phyloP scores from a whole-genome alignment of 2,113 vertebrate species.

The Melanerpes formicivorus region DNA sequence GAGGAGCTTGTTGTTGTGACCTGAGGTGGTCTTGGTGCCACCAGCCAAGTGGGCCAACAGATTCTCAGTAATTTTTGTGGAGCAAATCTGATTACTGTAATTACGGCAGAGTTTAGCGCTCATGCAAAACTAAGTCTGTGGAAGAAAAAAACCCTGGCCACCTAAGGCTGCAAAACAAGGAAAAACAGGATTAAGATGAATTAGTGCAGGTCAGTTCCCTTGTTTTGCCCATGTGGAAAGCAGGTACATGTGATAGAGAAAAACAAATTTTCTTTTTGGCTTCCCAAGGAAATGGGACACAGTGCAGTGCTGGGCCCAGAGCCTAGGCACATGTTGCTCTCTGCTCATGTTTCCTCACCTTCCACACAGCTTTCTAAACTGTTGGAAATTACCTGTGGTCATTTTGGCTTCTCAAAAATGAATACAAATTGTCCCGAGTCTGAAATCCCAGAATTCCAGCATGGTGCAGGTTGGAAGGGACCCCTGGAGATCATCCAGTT shows the following conservation, averaged over 20 bases:
- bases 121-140: slow-evolving; percentile 13
- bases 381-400: rapidly evolving
- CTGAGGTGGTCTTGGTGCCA: neutral
- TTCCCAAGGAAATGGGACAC: rapidly evolving
- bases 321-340: rapidly evolving
- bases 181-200: slow-evolving; percentile 56
- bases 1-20: neutral
- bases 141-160: neutral
- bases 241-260: slow-evolving; percentile 1
- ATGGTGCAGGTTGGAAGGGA: no score
- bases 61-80: neutral
- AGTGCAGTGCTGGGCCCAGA: no score
- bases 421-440: neutral
- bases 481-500: no score
- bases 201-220: slow-evolving; percentile 55
- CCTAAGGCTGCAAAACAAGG: slow-evolving; percentile 30
- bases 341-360: rapidly evolving
- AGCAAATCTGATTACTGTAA: slow-evolving; percentile 58
- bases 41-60: neutral
- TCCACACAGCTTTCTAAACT: rapidly evolving
- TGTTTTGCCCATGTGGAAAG: neutral
- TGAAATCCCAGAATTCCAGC: no score
- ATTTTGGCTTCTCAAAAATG: rapidly evolving
- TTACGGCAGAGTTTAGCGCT: neutral
- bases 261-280: neutral